Percentiles rank a stretch among this genome's conserved stretches.
Evolutionary conservation across 2,888 invertebrate genomes (phyloP).

Genomic region (Cartodere bifasciata): DNA sequence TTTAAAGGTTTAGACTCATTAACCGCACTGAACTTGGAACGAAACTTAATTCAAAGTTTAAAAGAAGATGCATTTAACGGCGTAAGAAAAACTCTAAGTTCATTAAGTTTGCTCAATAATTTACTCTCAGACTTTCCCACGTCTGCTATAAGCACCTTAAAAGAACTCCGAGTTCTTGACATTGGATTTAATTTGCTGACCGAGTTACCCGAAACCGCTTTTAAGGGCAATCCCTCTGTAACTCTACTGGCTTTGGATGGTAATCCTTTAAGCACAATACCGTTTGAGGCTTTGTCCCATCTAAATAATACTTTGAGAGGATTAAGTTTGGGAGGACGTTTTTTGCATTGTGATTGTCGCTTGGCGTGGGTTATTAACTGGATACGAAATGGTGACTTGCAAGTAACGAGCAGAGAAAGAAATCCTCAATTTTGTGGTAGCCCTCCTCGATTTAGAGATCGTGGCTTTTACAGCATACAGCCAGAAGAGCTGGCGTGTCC

Average conservation of each 20-base stretch:
- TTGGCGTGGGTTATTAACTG: slow-evolving; percentile 82
- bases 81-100: slow-evolving; percentile 70
- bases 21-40: slow-evolving; percentile 76
- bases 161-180: slow-evolving; percentile 75
- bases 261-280: slow-evolving; percentile 76
- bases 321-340: slow-evolving; percentile 76
- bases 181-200: slow-evolving; percentile 85
- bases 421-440: slow-evolving; percentile 88
- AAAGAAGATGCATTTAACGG: slow-evolving; percentile 67
- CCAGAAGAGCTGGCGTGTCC: slow-evolving; percentile 57
- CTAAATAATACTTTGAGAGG: slow-evolving; percentile 75
- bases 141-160: slow-evolving; percentile 61
- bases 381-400: slow-evolving; percentile 76
- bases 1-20: slow-evolving; percentile 70
- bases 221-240: slow-evolving; percentile 68
- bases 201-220: slow-evolving; percentile 66
- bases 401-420: slow-evolving; percentile 83
- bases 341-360: slow-evolving; percentile 79
- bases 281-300: slow-evolving; percentile 62
- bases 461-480: slow-evolving; percentile 78
- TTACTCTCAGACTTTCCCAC: slow-evolving; percentile 78
- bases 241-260: slow-evolving; percentile 83
- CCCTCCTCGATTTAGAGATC: slow-evolving; percentile 64
- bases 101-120: slow-evolving; percentile 80
- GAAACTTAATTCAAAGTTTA: slow-evolving; percentile 72